phyloP scores from a whole-genome alignment of 2,888 invertebrate species.

The Auanema sp. region DNA sequence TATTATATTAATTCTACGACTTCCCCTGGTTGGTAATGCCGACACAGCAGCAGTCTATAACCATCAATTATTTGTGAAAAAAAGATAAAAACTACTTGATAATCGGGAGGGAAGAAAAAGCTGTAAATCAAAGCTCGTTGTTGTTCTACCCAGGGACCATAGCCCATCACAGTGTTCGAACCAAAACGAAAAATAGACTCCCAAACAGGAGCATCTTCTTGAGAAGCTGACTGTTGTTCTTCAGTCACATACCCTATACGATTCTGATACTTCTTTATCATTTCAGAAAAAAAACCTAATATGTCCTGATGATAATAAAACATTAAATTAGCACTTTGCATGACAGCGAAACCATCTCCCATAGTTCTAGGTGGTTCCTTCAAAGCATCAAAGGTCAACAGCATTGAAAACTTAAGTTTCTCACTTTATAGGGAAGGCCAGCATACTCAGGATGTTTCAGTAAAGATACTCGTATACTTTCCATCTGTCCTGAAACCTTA shows the following conservation, averaged over 20 bases:
- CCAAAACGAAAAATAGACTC: slow-evolving; percentile 72
- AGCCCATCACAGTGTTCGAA: slow-evolving; percentile 92
- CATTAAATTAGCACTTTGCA: slow-evolving; percentile 91
- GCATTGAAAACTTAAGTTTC: slow-evolving; percentile 68
- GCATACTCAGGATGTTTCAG: slow-evolving; percentile 93
- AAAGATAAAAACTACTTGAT: slow-evolving; percentile 21
- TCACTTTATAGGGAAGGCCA: slow-evolving; percentile 76
- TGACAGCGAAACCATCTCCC: slow-evolving; percentile 90
- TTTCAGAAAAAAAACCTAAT: slow-evolving; percentile 72
- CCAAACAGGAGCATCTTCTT: slow-evolving; percentile 54
- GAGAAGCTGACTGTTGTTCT: slow-evolving; percentile 34
- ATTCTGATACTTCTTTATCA: slow-evolving; percentile 1
- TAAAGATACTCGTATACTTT: slow-evolving; percentile 88
- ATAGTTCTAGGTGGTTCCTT: slow-evolving; percentile 83
- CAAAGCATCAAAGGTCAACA: neutral
- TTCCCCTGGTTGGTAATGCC: slow-evolving; percentile 36
- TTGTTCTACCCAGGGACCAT: slow-evolving; percentile 97
- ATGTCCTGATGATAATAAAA: slow-evolving; percentile 97
- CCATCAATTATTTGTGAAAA: neutral
- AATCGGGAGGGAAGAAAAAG: slow-evolving; percentile 83
- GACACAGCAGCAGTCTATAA: slow-evolving; percentile 27
- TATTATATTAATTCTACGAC: slow-evolving; percentile 44
- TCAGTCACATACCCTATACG: slow-evolving; percentile 29
- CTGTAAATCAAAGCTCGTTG: slow-evolving; percentile 91
- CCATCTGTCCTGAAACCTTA: slow-evolving; percentile 69